A percentile compares a stretch with the other conserved stretches of the same genome.
Evolutionary conservation across 2,113 vertebrate species (phyloP).

Genomic region (Helogale parvula): DNA sequence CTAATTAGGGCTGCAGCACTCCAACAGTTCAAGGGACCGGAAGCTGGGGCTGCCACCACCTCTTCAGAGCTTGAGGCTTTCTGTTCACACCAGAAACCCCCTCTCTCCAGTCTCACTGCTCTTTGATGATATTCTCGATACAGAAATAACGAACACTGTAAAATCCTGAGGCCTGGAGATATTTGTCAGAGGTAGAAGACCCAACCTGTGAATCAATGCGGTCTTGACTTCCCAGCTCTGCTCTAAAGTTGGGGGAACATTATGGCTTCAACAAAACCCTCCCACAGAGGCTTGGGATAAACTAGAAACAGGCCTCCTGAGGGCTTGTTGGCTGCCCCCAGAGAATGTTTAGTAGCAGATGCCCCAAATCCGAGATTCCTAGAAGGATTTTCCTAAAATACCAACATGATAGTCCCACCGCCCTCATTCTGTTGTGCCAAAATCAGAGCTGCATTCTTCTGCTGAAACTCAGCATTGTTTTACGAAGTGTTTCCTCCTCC

Average conservation of each 20-base stretch:
- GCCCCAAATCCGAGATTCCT: not conserved
- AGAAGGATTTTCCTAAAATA: not conserved
- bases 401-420: not conserved
- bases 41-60: not conserved
- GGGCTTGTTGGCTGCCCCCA: not conserved
- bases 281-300: not conserved
- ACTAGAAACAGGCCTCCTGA: not conserved
- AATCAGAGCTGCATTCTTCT: not conserved
- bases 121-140: conserved; percentile 39
- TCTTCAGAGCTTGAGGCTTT: not conserved
- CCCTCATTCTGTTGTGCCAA: not conserved
- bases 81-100: not conserved
- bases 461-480: not conserved
- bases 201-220: not conserved
- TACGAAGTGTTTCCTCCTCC: not conserved
- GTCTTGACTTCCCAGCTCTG: not conserved
- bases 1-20: not conserved
- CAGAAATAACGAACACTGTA: not conserved
- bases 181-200: not conserved
- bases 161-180: not conserved
- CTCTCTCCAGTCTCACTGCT: not conserved
- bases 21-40: not conserved
- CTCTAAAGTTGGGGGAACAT: not conserved
- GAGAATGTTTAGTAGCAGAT: not conserved
- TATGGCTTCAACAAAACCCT: not conserved